phyloP scores from a whole-genome alignment of 2,888 invertebrate genomes.

The Mamestra brassicae region DNA sequence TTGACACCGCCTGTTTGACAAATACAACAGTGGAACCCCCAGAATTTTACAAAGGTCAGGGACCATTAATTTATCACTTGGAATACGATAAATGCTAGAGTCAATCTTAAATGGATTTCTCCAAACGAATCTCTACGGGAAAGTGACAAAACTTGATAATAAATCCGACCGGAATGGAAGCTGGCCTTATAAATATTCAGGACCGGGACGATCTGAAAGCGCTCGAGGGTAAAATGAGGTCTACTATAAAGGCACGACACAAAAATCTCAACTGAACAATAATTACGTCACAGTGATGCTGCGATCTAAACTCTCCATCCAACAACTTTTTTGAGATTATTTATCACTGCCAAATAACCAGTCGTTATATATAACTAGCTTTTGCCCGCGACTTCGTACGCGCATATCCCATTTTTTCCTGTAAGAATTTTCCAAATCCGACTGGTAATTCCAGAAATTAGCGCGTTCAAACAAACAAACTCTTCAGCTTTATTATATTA shows the following conservation, averaged over 20 bases:
- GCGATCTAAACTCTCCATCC: constrained; percentile 38
- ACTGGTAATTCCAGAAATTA: no score
- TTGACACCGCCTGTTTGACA: constrained; percentile 13
- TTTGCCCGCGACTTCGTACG: no score
- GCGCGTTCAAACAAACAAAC: no score
- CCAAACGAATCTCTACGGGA: constrained; percentile 61
- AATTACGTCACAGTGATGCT: constrained; percentile 66
- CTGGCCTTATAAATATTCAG: constrained; percentile 83
- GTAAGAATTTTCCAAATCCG: no score
- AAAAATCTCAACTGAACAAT: constrained; percentile 68
- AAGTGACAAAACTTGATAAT: constrained; percentile 75
- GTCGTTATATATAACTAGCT: not conserved
- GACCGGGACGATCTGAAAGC: constrained; percentile 69
- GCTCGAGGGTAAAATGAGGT: constrained; percentile 75
- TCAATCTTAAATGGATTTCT: constrained; percentile 71
- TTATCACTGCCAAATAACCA: not conserved
- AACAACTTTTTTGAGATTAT: not conserved
- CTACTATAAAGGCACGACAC: constrained; percentile 67
- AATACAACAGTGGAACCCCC: constrained; percentile 6
- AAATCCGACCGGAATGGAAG: constrained; percentile 74
- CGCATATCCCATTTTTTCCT: no score
- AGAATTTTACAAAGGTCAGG: constrained; percentile 34
- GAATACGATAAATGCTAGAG: constrained; percentile 57
- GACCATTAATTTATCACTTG: constrained; percentile 50
- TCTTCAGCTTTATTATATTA: no score